Base-by-base conservation (phyloP, 1,140 invertebrate species). In the Paraescarpia echinospica region DNA sequence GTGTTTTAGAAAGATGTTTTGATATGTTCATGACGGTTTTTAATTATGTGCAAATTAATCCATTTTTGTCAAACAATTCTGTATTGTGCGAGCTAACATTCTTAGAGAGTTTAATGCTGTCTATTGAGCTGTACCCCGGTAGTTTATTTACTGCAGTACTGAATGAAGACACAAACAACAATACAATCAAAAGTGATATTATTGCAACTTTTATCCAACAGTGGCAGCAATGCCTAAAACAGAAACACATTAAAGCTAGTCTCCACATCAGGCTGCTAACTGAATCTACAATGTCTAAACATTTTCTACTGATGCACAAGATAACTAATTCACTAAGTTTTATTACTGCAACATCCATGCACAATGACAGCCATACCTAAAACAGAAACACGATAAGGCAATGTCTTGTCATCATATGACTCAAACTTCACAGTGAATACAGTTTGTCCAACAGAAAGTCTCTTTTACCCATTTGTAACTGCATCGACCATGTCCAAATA, bases 401-500 rank as follows among this genome's bases (percentile, higher is more conserved):
- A 4, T 41, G 41, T n/a, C n/a, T n/a, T n/a, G 48, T 51, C 8
- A 51, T 18, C 48, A 51, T 77, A 77, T 77, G 18, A 77, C 59
- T 4, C 9, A 77, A 77, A 12, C 14, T 18, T 77, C 22, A 27
- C 59, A 77, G 12, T 27, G 22, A 77, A 31, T 77, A 77, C 59
- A 27, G 59, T 27, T 27, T 51, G 48, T 51, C 48, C 18, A 51
- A 77, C 59, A 77, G 59, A 6, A 41, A 22, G 59, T 77, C 59
- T 77, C 48, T 34, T 88, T 35, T 91, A 77, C 22, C 59, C 59
- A 77, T 77, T 77, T 6, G 59, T 77, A 77, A 77, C 59, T 18
- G 59, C 34, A 48, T 93, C 93, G 34, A 93, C 77, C 33, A 93
- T 89, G 35, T 93, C 89, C 5, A 93, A n/a, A 89, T 94, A 95